phyloP scores from a whole-genome alignment of 2,113 vertebrate genomes.

The Podarcis cretensis region DNA sequence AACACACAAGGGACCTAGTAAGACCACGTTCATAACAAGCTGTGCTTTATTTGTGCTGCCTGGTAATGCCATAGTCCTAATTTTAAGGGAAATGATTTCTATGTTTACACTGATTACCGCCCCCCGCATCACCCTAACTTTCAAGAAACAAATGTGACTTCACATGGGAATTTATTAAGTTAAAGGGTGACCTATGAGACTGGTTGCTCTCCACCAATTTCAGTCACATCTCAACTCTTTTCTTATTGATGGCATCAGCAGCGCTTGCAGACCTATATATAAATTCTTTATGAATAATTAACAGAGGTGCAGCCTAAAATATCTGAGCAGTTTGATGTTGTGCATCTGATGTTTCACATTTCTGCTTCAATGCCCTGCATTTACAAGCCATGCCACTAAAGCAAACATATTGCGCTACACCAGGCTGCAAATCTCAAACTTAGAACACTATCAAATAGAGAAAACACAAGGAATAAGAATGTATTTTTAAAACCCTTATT shows the following conservation, averaged over 20 bases:
- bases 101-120: neutral
- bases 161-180: neutral
- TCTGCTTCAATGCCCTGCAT: slow-evolving; percentile 19
- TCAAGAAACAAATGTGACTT: neutral
- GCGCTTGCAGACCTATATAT: slow-evolving; percentile 31
- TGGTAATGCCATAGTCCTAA: neutral
- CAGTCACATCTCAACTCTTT: neutral
- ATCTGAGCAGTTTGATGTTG: slow-evolving; percentile 28
- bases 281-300: slow-evolving; percentile 59
- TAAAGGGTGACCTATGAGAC: neutral
- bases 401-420: neutral
- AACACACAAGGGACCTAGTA: neutral
- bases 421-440: neutral
- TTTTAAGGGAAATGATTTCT: neutral
- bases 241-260: slow-evolving; percentile 23
- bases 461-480: neutral
- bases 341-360: slow-evolving; percentile 17
- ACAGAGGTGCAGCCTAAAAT: slow-evolving; percentile 53
- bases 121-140: neutral
- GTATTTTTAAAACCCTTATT: neutral
- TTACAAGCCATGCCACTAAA: slow-evolving; percentile 17
- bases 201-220: neutral
- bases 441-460: neutral
- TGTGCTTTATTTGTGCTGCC: neutral
- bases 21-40: neutral